Base-by-base conservation (phyloP, 35 echinoderm and acorn worm genomes). In the Eucidaris tribuloides region DNA sequence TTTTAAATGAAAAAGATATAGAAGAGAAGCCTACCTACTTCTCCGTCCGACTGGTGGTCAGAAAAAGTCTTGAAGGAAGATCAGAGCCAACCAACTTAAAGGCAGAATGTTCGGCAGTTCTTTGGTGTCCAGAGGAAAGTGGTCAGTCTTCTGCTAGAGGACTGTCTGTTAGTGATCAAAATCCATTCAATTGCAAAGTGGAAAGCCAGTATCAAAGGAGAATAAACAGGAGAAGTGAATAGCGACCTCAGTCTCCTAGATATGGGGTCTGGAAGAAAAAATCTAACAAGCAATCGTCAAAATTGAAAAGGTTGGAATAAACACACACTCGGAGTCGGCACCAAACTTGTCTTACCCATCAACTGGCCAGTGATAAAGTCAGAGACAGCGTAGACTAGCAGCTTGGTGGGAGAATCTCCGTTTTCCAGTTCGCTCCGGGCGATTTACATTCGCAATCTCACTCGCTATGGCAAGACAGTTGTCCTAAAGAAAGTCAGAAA, bases 401-500 rank as follows among this genome's bases (percentile, higher is more conserved):
- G 38, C 68, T 18, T 74, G 68, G 68, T 74, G 68, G 68, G 68
- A 74, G 38, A 40, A 42, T 11, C 44, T 40, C 25, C 68, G 35
- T 11, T 74, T 42, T 44, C 68, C 68, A 0, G 68, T 74, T n/a
- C 33, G 68, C 24, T 74, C 68, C 44, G 35, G 44, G 37, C 68
- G 68, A 11, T 74, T 74, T 36, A 74, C 68, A 74, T 74, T 74
- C 68, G n/a, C 68, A 19, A 11, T 74, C 68, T 32, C 68, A 74
- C 44, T 44, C 68, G n/a, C 38, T 42, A 40, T 25, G 68, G 68
- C 20, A 27, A 74, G 38, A 74, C 38, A 44, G 68, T 74, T 25
- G 68, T 74, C 38, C 38, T 74, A 7, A 74, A 40, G 68, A 74
- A 74, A 44, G 68, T 20, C 38, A 74, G 3, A 19, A 19, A 42